phyloP scores from a whole-genome alignment of 2,113 vertebrate genomes.

The Gobio gobio region DNA sequence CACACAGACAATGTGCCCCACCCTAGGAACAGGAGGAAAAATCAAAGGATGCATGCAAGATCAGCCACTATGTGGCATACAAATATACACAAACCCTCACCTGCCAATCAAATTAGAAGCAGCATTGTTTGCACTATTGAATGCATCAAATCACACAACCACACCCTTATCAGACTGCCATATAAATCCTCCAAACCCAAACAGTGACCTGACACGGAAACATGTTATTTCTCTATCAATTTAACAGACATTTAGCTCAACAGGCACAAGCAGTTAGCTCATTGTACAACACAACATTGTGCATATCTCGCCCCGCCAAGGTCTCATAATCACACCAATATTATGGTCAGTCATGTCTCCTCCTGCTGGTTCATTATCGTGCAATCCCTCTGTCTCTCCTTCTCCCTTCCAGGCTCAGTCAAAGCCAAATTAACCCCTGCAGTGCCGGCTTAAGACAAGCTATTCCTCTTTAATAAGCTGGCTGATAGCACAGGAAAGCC shows the following conservation, averaged over 20 bases:
- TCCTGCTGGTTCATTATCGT: slow-evolving; percentile 57
- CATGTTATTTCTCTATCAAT: slow-evolving; percentile 5
- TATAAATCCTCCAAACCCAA: background rate
- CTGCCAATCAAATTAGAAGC: slow-evolving; percentile 13
- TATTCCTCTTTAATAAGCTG: slow-evolving; percentile 41
- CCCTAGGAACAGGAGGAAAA: slow-evolving; percentile 50
- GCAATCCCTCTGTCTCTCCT: slow-evolving; percentile 50
- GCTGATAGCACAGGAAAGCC: slow-evolving; percentile 27
- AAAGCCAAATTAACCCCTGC: slow-evolving; percentile 57
- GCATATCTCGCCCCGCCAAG: slow-evolving; percentile 23
- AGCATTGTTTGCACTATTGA: slow-evolving; percentile 2
- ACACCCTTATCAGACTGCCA: slow-evolving; percentile 8
- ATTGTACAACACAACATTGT: slow-evolving; percentile 48
- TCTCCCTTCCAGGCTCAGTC: slow-evolving; percentile 39
- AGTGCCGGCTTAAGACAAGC: slow-evolving; percentile 33
- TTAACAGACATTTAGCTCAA: slow-evolving; percentile 29
- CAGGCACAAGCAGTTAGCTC: slow-evolving; percentile 48
- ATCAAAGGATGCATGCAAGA: slow-evolving; percentile 40
- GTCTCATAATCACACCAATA: slow-evolving; percentile 58
- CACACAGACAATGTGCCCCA: slow-evolving; percentile 51
- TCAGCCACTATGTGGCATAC: slow-evolving; percentile 42
- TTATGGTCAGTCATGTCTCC: slow-evolving; percentile 62
- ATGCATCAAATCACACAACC: slow-evolving; percentile 13
- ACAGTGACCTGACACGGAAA: background rate
- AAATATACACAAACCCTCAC: slow-evolving; percentile 29